Base-by-base conservation (phyloP, 2,888 invertebrate genomes). In the Ectemnius cavifrons region DNA sequence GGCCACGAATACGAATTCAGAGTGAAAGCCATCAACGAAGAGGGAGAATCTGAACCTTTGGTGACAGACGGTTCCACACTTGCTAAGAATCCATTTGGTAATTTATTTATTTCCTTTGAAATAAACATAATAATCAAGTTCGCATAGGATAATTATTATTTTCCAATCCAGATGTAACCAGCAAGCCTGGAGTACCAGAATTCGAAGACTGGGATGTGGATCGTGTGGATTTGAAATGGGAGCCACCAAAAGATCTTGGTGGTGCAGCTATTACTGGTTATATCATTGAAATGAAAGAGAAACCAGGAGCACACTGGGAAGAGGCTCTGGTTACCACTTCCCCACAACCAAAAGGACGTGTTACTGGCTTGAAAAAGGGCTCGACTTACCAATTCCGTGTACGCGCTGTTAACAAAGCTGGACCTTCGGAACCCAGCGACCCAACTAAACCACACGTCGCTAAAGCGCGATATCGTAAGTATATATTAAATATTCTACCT, bases 81-180 rank as follows among this genome's bases (percentile, higher is more conserved):
- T 18, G 99, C 99, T 27, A 99, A 99, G 92, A 99, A 99, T 93
- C 99, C 99, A 82, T 99, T 94, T 89, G 97, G 96, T 96, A 86
- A 91, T 91, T 88, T 63, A 28, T 37, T 37, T 37, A 52, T n/a
- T n/a, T 52, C 52, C 52, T 4, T 52, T 18, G 14, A 18, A 52
- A 18, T 49, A 49, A 16, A 47, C 27, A 13, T 52, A 20, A 27
- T 49, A 52, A 27, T 63, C 45, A 14, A 16, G 52, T 20, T n/a
- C 37, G 23, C 8, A 4, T 1, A 14, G 1, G 6, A 16, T 52
- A 52, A 52, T 2, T 6, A 52, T 52, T 52, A 14, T 52, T 52
- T n/a, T 14, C 0, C 4, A 52, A 16, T 60, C 11, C 83, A 94
- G 96, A 97, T 88, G 92, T 95, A 82, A 95, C 98, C 74, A 95